A percentile compares a stretch with the other conserved stretches of the same genome.
Conservation (phyloP, 2,888 invertebrate species). For the Eretmocerus hayati region DNA sequence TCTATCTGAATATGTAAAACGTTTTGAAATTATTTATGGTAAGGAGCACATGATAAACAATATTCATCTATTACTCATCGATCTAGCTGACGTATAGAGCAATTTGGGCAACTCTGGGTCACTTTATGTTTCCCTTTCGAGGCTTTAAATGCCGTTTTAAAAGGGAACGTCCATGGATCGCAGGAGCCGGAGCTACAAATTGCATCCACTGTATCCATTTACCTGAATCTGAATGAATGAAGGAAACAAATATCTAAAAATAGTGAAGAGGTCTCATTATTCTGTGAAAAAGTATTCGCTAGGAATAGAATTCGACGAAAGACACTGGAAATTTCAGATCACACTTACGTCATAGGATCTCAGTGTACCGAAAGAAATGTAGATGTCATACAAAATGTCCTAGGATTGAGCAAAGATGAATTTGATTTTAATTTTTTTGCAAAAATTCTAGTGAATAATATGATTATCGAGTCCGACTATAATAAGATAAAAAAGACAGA, state of each 20-base stretch:
- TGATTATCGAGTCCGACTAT: not conserved
- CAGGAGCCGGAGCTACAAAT: not conserved
- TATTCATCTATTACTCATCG: not conserved
- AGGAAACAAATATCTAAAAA: not conserved
- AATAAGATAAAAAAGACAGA: not conserved
- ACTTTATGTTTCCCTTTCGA: not conserved
- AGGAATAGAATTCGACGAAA: not conserved
- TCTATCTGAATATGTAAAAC: not conserved
- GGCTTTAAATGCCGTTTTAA: not conserved
- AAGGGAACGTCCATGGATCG: not conserved
- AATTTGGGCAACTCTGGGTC: not conserved
- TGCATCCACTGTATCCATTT: not conserved
- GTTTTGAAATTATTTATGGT: not conserved
- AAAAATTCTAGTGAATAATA: not conserved
- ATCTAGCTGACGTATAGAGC: not conserved
- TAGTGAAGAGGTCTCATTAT: not conserved
- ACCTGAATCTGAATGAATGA: not conserved
- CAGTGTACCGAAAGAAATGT: not conserved
- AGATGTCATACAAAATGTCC: not conserved
- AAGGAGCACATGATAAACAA: not conserved
- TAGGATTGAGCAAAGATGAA: not conserved
- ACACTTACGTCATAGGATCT: not conserved
- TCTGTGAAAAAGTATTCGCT: not conserved
- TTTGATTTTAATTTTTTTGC: not conserved
- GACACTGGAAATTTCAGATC: not conserved